Percentiles rank a stretch among this genome's conserved stretches.
phyloP scores from a whole-genome alignment of 2,888 invertebrate genomes.

The Oxytorus armatus region DNA sequence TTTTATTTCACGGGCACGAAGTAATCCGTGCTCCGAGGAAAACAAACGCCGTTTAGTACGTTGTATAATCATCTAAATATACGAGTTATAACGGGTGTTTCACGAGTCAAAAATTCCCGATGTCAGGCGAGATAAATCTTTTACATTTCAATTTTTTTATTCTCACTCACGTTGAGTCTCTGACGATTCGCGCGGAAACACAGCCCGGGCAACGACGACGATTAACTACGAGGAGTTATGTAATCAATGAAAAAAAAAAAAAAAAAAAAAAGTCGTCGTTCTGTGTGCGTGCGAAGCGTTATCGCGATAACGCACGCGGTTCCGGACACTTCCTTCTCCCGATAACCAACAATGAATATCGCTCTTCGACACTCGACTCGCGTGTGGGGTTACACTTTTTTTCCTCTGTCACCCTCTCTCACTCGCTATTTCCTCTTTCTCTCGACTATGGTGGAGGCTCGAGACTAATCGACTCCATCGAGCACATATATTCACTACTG shows the following conservation, averaged over 20 bases:
- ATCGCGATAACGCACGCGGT: constrained; percentile 60
- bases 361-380: constrained; percentile 33
- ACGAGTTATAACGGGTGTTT: no score
- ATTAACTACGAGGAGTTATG: constrained; percentile 34
- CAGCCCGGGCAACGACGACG: constrained; percentile 29
- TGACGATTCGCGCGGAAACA: neutral
- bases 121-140: no score
- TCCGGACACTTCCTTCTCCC: constrained; percentile 59
- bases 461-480: constrained; percentile 56
- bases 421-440: constrained; percentile 1
- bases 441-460: constrained; percentile 1
- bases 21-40: no score
- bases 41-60: no score
- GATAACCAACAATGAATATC: constrained; percentile 55
- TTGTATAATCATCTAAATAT: no score
- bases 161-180: constrained; percentile 7
- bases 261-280: constrained; percentile 16
- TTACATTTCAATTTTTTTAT: neutral
- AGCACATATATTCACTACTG: constrained; percentile 24
- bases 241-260: no score
- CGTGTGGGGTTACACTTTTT: constrained; percentile 4
- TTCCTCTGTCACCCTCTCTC: neutral
- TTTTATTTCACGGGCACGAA: no score
- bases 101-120: no score
- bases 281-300: constrained; percentile 15